Evolutionary conservation across 1,140 invertebrate genomes (phyloP), one percentile per base, ranked within the genome.

Genomic region (Bursaphelenchus mucronatus): DNA sequence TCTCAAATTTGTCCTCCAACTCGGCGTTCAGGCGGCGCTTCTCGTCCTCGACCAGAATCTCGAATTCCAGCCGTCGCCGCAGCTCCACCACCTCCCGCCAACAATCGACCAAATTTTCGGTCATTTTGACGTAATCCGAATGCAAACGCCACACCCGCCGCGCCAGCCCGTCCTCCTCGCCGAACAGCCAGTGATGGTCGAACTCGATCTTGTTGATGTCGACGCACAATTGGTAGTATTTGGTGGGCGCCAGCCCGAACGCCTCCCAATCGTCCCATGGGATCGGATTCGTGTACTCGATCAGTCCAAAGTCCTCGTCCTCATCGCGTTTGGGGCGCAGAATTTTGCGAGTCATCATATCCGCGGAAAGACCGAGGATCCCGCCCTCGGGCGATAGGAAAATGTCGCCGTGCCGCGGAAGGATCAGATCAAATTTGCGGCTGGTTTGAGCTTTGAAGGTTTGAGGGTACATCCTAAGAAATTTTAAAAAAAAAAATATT

Each of bases 161-260:
- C 3, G 43, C 55, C 1, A 51, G 11, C 13, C 9, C 51, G 41
- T 64, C 63, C 41, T 64, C 63, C 13, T 15, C 49, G 13, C 61
- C 49, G 50, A 73, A 73, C 39, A 75, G 46, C 70, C 70, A 73
- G 41, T 73, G 70, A 55, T 73, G 70, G 7, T 73, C 71, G 44
- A 73, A 73, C 56, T 73, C 70, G 4, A 73, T 17, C 15, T 57
- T 61, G 62, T 73, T 72, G 9, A 71, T 10, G 43, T 71, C 69
- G 11, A 69, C 6, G 10, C n/a, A 52, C n/a, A 66, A 21, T 53
- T 66, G 67, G 30, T 67, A 64, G 13, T 69, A 66, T 39, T 55
- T 19, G 0, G 17, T n/a, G 0, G 43, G 45, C 15, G n/a, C 50
- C 19, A 15, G 19, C 11, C 15, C 67, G 47, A 55, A 66, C 0